These are phyloP conservation scores for Sipha flava DNA, from an alignment of 1,140 invertebrate species.

Conservation along the genomic window DNA sequence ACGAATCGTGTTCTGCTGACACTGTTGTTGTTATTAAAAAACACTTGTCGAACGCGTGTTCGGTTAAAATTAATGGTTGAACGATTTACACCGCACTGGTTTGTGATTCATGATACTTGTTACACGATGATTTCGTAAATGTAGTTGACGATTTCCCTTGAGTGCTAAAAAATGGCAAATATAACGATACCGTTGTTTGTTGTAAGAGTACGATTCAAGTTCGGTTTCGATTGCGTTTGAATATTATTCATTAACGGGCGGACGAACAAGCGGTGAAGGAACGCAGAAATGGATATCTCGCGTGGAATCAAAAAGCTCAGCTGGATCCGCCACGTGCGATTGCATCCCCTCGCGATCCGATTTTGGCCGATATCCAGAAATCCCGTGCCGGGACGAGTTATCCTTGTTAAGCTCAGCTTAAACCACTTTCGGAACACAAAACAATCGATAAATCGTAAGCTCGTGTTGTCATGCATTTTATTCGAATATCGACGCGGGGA, in stretches of 20 bases:
- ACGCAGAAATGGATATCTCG: background rate
- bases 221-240: background rate
- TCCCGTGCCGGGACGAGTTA: background rate
- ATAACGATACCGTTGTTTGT: no score
- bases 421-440: constrained; percentile 8
- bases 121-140: no score
- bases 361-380: constrained; percentile 7
- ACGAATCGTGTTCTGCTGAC: no score
- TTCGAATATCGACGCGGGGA: background rate
- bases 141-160: no score
- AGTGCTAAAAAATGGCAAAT: no score
- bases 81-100: no score
- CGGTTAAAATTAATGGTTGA: no score
- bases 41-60: no score
- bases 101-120: no score
- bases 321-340: constrained; percentile 7
- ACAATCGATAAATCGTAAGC: constrained; percentile 19
- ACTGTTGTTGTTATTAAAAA: no score
- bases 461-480: background rate
- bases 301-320: background rate
- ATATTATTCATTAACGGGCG: background rate
- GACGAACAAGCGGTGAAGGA: background rate
- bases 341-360: background rate
- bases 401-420: background rate
- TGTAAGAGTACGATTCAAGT: no score